These are phyloP conservation scores for Epinotia demarniana DNA, from an alignment of 2,888 invertebrate species.

Conservation along the genomic window DNA sequence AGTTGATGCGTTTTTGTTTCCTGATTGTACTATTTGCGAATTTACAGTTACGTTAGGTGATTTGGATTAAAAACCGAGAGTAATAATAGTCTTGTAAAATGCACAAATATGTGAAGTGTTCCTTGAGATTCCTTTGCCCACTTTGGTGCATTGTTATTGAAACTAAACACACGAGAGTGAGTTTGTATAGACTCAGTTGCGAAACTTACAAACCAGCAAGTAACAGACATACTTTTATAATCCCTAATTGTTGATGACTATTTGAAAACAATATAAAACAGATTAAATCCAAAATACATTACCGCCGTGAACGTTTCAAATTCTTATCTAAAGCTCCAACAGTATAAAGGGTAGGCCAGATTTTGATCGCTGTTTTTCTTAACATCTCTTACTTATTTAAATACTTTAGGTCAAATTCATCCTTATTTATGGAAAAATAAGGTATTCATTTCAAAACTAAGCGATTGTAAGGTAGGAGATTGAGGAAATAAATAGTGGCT, in stretches of 20 bases:
- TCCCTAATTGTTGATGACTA: constrained; percentile 35
- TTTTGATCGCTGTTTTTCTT: constrained; percentile 8
- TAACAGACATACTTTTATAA: constrained; percentile 16
- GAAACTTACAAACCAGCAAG: background rate
- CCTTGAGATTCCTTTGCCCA: constrained; percentile 16
- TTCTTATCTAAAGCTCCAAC: constrained; percentile 42
- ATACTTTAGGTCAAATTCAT: background rate
- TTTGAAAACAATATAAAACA: constrained; percentile 41
- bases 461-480: constrained; percentile 3
- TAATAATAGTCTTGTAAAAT: constrained; percentile 27
- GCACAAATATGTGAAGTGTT: constrained; percentile 21
- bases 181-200: background rate
- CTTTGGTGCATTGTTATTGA: background rate
- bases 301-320: constrained; percentile 40
- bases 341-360: constrained; percentile 48
- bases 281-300: constrained; percentile 40
- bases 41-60: constrained; percentile 74
- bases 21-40: constrained; percentile 45
- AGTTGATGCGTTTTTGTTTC: background rate
- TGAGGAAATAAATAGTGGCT: constrained; percentile 23
- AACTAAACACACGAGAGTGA: background rate
- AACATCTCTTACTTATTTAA: background rate
- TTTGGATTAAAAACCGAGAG: constrained; percentile 45
- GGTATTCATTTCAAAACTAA: background rate
- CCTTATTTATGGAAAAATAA: background rate